Evolutionary conservation across 2,888 invertebrate genomes (phyloP), one percentile per base, ranked within the genome.

Genomic region (Brenthis ino): DNA sequence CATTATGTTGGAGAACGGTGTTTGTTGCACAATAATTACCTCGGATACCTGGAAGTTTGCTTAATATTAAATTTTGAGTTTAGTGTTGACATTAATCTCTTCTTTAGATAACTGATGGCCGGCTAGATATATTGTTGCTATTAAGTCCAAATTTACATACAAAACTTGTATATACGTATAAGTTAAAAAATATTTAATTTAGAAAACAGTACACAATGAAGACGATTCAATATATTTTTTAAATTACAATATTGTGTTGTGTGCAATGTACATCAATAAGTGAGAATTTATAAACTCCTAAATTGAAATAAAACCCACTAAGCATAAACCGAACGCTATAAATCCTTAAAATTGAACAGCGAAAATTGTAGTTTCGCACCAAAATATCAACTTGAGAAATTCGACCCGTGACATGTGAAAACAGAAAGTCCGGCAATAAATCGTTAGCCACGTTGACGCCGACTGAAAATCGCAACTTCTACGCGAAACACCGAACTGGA

Each of bases 351-450:
- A 51, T 3, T 28, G 50, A 12, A 33, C 20, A 53, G 11, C 33
- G 47, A 64, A 66, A 61, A 63, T 43, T 58, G 64, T 56, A 68
- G 64, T 68, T 61, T 69, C 68, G 56, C 60, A 64, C 65, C 47
- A 33, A 64, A 69, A 64, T 73, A 75, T 72, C 67, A 80, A 82
- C 80, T 85, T 80, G 77, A 80, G 78, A 82, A 84, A 83, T 82
- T 82, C 80, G 77, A 80, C 77, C 78, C 79, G 76, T 84, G 86
- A 87, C 85, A 86, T 84, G 84, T 85, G 85, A 85, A 87, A 88
- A 86, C 86, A 85, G 84, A 87, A 86, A 86, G 85, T 87, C 83
- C 80, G 83, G 85, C 89, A 82, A 91, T 92, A 91, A 91, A 92
- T 92, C 84, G 82, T 80, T 83, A 77, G 81, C 81, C 81, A 86